Evolutionary conservation across 2,113 vertebrate species (phyloP).

Genomic region (Gasterosteus nipponicus): DNA sequence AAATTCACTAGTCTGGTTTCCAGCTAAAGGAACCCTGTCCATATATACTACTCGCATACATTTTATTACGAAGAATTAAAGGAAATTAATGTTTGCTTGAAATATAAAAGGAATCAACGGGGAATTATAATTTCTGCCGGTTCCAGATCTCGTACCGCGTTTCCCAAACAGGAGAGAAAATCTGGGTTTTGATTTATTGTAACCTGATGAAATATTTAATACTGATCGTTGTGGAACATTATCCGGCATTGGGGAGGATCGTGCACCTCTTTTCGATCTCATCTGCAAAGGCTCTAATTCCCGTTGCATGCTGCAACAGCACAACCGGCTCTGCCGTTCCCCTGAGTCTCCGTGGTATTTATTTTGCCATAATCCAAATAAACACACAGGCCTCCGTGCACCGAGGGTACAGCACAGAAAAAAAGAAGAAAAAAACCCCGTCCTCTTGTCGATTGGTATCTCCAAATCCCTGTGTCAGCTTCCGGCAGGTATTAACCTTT

Average conservation of each 20-base stretch:
- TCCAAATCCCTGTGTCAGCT: conserved; percentile 37
- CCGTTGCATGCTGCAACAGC: conserved; percentile 54
- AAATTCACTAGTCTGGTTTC: neutral
- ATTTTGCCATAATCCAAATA: conserved; percentile 68
- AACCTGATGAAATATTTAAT: neutral
- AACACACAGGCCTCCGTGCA: conserved; percentile 54
- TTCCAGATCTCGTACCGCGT: neutral
- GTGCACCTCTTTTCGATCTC: conserved; percentile 25
- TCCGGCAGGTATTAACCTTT: conserved; percentile 62
- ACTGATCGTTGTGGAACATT: neutral
- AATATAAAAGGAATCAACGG: neutral
- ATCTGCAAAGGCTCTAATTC: conserved; percentile 45
- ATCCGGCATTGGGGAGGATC: neutral
- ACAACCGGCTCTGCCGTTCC: conserved; percentile 39
- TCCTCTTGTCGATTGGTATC: conserved; percentile 59
- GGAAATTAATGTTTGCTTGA: neutral
- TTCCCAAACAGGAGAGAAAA: neutral
- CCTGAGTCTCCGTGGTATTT: conserved; percentile 61
- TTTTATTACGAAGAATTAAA: neutral
- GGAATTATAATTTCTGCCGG: neutral
- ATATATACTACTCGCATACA: neutral
- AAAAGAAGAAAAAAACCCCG: conserved; percentile 28
- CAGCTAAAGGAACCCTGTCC: neutral
- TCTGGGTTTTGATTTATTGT: neutral
- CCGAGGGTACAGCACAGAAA: conserved; percentile 3